These are phyloP conservation scores for Lithosia quadra DNA, from an alignment of 2,888 invertebrate genomes.

Conservation along the genomic window DNA sequence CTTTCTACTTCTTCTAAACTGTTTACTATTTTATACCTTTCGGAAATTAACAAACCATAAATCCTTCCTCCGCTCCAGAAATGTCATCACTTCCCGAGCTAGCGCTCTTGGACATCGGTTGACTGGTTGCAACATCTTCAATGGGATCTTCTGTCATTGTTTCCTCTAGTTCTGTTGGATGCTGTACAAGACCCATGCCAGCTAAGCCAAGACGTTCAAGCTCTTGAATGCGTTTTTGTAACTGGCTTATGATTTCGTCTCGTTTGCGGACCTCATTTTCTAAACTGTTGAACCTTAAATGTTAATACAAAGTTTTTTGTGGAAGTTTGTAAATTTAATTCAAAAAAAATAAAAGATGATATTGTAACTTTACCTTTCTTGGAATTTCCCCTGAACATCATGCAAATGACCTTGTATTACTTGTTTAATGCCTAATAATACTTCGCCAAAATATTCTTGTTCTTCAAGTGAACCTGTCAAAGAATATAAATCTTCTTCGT, in stretches of 20 bases:
- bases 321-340: background rate
- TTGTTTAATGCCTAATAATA: slow-evolving; percentile 92
- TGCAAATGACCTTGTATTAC: slow-evolving; percentile 92
- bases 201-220: slow-evolving; percentile 84
- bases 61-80: slow-evolving; percentile 80
- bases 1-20: no score
- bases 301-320: background rate
- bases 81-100: slow-evolving; percentile 83
- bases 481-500: slow-evolving; percentile 50
- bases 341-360: no score
- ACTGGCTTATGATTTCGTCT: slow-evolving; percentile 93
- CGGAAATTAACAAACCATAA: slow-evolving; percentile 71
- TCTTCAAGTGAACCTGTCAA: slow-evolving; percentile 89
- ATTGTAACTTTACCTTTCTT: slow-evolving; percentile 79
- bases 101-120: slow-evolving; percentile 63
- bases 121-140: slow-evolving; percentile 41
- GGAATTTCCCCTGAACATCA: slow-evolving; percentile 91
- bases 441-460: slow-evolving; percentile 93
- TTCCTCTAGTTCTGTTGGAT: slow-evolving; percentile 42
- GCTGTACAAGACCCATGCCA: slow-evolving; percentile 47
- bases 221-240: slow-evolving; percentile 91
- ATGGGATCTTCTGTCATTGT: slow-evolving; percentile 25
- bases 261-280: slow-evolving; percentile 93
- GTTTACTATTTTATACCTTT: no score
- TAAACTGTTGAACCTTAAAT: slow-evolving; percentile 89